phyloP scores from a whole-genome alignment of 2,113 vertebrate genomes.

The Physeter macrocephalus region DNA sequence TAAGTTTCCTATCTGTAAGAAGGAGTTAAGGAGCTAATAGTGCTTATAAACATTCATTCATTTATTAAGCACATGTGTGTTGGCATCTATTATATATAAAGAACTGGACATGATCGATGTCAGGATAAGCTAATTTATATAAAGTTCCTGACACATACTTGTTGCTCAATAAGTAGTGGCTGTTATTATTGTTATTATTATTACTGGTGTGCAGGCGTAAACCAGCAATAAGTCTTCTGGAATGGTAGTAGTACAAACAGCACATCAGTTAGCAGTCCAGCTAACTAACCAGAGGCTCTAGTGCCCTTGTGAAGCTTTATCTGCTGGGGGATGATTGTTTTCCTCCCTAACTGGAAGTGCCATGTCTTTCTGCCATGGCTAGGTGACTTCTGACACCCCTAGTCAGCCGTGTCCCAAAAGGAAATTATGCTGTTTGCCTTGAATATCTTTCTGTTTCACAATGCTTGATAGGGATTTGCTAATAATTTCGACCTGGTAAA shows the following conservation, averaged over 20 bases:
- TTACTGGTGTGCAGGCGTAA: background rate
- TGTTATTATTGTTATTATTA: background rate
- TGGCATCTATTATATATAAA: background rate
- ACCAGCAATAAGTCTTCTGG: background rate
- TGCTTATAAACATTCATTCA: background rate
- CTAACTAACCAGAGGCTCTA: background rate
- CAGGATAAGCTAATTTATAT: background rate
- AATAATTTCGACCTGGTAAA: constrained; percentile 39
- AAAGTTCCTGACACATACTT: background rate
- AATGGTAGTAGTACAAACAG: background rate
- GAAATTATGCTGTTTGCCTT: background rate
- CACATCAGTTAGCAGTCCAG: background rate
- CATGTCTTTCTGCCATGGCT: background rate
- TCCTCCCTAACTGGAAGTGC: background rate
- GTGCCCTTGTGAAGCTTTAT: background rate
- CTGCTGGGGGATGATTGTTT: background rate
- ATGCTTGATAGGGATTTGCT: background rate
- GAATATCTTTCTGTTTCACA: background rate
- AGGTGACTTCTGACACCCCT: background rate
- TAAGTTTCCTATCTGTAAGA: background rate
- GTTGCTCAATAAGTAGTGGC: background rate
- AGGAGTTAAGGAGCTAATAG: background rate
- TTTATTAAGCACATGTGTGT: background rate
- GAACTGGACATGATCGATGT: background rate
- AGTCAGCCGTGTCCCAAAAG: background rate